Conservation (phyloP, 2,797 vertebrate genomes). For the Clarias fuscus region DNA sequence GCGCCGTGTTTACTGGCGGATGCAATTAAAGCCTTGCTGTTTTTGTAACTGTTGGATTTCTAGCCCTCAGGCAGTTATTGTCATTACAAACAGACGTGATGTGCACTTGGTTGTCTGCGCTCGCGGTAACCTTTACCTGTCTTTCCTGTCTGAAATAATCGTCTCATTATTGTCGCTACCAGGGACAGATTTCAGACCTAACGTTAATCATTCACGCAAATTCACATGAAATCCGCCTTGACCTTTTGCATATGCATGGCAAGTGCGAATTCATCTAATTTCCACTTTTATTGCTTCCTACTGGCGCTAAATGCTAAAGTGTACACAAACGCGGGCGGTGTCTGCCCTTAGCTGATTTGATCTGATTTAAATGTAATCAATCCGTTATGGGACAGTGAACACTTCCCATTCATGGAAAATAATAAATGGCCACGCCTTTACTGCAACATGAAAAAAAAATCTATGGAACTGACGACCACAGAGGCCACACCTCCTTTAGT, state of each 20-base stretch:
- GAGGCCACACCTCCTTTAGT: neutral
- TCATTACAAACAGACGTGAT: neutral
- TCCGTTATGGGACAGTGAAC: neutral
- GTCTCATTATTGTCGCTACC: slow-evolving; percentile 26
- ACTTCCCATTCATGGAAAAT: neutral
- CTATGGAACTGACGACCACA: neutral
- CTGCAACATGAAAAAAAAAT: no score
- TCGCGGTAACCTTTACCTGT: slow-evolving; percentile 31
- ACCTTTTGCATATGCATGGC: neutral
- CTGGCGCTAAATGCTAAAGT: neutral
- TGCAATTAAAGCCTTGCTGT: slow-evolving; percentile 29
- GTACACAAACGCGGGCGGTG: neutral
- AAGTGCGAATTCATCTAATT: slow-evolving; percentile 6
- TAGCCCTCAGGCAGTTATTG: slow-evolving; percentile 22
- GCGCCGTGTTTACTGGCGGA: slow-evolving; percentile 35
- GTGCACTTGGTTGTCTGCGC: neutral
- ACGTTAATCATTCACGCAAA: slow-evolving; percentile 5
- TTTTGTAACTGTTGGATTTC: slow-evolving; percentile 2
- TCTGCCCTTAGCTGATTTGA: neutral
- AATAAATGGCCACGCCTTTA: no score
- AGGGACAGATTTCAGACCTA: neutral
- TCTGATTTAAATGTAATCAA: neutral
- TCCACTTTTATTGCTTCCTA: neutral
- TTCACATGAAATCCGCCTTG: neutral
- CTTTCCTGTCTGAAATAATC: slow-evolving; percentile 19